Conservation (phyloP, 2,797 vertebrate species). For the Macroramphosus scolopax region DNA sequence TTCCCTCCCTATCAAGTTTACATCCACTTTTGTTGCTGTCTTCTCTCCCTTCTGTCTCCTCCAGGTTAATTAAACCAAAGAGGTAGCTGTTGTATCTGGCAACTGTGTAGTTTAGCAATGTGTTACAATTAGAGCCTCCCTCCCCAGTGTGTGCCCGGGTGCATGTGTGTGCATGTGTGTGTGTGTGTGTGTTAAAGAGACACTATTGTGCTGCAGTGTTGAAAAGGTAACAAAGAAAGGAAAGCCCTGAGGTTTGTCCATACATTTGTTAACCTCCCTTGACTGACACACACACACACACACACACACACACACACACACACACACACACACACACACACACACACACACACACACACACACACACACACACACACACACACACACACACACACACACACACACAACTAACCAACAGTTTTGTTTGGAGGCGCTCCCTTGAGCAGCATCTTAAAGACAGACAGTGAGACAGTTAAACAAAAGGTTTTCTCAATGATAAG, state of each 20-base stretch:
- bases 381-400: too few species aligned
- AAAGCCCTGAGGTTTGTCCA: constrained; percentile 59
- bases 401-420: too few species aligned
- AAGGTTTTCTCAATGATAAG: constrained; percentile 56
- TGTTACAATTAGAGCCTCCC: constrained; percentile 53
- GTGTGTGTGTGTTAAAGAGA: constrained; percentile 8
- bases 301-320: background rate
- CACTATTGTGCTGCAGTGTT: constrained; percentile 54
- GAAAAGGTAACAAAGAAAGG: constrained; percentile 67
- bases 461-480: constrained; percentile 32
- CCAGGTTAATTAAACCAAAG: constrained; percentile 68
- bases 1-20: constrained; percentile 31
- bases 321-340: too few species aligned
- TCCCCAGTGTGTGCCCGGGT: constrained; percentile 46
- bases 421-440: constrained; percentile 42
- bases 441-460: constrained; percentile 51
- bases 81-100: constrained; percentile 62
- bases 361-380: too few species aligned
- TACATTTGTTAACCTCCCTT: constrained; percentile 49
- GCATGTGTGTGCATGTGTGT: constrained; percentile 5
- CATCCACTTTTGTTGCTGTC: constrained; percentile 38
- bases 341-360: too few species aligned
- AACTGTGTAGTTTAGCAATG: constrained; percentile 63
- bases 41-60: constrained; percentile 34
- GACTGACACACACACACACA: constrained; percentile 16